Percentiles rank a stretch among this genome's conserved stretches.
These are phyloP conservation scores for Amiota mariae DNA, from an alignment of 2,888 invertebrate species.

Conservation along the genomic window DNA sequence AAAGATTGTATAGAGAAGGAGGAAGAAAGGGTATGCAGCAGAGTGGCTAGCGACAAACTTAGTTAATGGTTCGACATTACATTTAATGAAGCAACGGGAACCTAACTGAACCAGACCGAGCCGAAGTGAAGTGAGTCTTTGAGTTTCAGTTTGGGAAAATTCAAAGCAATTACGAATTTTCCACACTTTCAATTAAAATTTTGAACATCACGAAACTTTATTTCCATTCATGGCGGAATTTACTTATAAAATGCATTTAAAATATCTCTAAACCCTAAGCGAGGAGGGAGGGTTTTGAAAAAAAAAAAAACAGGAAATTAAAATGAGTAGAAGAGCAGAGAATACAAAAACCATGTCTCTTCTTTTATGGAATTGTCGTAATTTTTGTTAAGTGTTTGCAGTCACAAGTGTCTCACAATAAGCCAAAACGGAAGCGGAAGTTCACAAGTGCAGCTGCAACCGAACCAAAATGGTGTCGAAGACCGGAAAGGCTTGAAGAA, in stretches of 20 bases:
- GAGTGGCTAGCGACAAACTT: conserved; percentile 25
- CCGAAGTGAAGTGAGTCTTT: background rate
- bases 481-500: conserved; percentile 24
- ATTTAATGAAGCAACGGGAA: conserved; percentile 26
- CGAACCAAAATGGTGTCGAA: background rate
- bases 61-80: conserved; percentile 33
- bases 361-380: conserved; percentile 25
- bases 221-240: background rate
- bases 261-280: too few species aligned
- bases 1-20: background rate
- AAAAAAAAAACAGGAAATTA: too few species aligned
- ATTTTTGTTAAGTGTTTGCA: conserved; percentile 31
- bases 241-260: conserved; percentile 12
- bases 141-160: background rate
- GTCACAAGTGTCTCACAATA: conserved; percentile 16
- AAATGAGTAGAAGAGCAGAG: background rate
- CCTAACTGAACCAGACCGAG: background rate
- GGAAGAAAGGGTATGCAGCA: background rate
- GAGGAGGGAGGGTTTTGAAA: too few species aligned
- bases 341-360: background rate
- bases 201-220: conserved; percentile 20
- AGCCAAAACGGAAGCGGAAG: conserved; percentile 8
- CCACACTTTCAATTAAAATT: conserved; percentile 28
- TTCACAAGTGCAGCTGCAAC: background rate
- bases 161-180: conserved; percentile 26